Base-by-base conservation (phyloP, 2,797 vertebrate genomes). In the Sternarchorhynchus goeldii region DNA sequence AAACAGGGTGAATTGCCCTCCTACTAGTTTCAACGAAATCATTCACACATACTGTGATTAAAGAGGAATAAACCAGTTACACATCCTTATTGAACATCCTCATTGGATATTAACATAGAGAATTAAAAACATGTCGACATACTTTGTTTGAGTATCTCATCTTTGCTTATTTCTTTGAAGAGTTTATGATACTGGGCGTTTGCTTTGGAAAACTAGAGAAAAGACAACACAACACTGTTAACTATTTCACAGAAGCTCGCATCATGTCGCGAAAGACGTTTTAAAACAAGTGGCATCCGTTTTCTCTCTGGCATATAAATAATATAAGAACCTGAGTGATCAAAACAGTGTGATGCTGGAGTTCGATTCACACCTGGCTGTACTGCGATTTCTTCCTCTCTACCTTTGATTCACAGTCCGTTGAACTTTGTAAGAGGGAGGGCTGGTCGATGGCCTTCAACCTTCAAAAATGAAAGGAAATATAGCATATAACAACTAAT, bases 131-230 rank as follows among this genome's bases (percentile, higher is more conserved):
- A 39, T 4, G 2, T 0, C 10, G 17, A 93, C 96, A 93, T 90
- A 98, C 97, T 98, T 91, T 98, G 96, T 82, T 89, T 92, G 86
- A 98, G 92, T 4, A 93, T 92, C 31, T 98, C 97, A 58, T 96
- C 96, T 66, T 91, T 93, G 71, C 94, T 92, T 89, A 98, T 94
- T 83, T 96, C 95, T 87, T 96, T 93, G 84, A 98, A 98, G 87
- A 95, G 88, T 92, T 99, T 99, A 91, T 99, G 96, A 87, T 95
- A 99, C 67, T 98, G 96, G 84, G 93, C 90, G 66, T 98, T 98
- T 76, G 94, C 92, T 89, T 98, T 97, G 0, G 92, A 93, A 86
- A 95, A 91, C 97, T 99, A 83, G 69, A 92, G 89, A 20, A 78
- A 36, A 39, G 20, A 12, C 14, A 18, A 29, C 21, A 2, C 29